These are phyloP conservation scores for Aurelia aurita DNA, from an alignment of 30 jellyfish, hydroid and myxozoan species.

Conservation along the genomic window DNA sequence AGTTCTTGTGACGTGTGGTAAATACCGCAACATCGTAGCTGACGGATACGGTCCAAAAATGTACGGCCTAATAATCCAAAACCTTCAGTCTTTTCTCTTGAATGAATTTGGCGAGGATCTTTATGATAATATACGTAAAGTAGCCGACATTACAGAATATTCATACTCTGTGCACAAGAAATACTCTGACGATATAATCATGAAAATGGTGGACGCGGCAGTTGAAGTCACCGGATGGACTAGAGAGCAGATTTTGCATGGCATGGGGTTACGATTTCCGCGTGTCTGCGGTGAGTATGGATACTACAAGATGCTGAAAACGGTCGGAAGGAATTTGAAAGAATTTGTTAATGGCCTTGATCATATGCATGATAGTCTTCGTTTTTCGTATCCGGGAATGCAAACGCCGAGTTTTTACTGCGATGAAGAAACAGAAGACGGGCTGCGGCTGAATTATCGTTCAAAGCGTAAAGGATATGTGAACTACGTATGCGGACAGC, in stretches of 20 bases:
- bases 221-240: conserved; percentile 50
- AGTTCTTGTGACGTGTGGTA: no score
- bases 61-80: conserved; percentile 67
- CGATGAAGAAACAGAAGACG: conserved; percentile 59
- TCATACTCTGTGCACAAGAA: conserved; percentile 46
- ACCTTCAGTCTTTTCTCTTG: conserved; percentile 42
- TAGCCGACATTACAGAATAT: conserved; percentile 55
- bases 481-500: conserved; percentile 59
- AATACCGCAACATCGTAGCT: no score
- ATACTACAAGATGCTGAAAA: conserved; percentile 57
- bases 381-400: conserved; percentile 71
- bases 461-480: conserved; percentile 62
- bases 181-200: conserved; percentile 28
- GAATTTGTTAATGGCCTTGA: conserved; percentile 72
- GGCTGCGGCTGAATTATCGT: conserved; percentile 64
- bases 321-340: conserved; percentile 66
- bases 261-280: conserved; percentile 58
- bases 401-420: conserved; percentile 69
- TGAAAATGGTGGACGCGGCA: conserved; percentile 40
- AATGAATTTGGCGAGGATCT: conserved; percentile 54
- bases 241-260: conserved; percentile 43
- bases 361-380: conserved; percentile 66
- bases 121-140: conserved; percentile 23
- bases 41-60: neutral
- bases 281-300: conserved; percentile 69